Conservation (phyloP, 2,888 invertebrate genomes). For the Perithous albicinctus region DNA sequence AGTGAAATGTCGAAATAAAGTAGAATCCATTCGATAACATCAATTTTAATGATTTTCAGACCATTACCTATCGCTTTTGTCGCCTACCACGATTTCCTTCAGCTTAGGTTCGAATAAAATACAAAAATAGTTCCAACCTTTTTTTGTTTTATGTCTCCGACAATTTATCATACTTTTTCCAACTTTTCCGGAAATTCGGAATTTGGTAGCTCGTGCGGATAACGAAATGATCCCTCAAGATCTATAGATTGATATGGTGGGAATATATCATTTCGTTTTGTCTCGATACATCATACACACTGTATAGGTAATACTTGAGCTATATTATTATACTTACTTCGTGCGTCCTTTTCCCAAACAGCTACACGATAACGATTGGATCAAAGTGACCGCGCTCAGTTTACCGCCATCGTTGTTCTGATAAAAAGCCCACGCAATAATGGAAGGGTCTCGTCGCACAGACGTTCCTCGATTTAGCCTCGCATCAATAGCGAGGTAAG, state of each 20-base stretch:
- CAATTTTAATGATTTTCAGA: no score
- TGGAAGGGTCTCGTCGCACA: slow-evolving; percentile 37
- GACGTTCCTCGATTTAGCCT: slow-evolving; percentile 8
- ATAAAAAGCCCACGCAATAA: slow-evolving; percentile 53
- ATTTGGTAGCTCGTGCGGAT: slow-evolving; percentile 4
- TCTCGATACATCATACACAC: slow-evolving; percentile 11
- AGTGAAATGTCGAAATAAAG: not conserved
- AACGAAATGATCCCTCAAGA: slow-evolving; percentile 24
- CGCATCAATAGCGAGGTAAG: slow-evolving; percentile 18
- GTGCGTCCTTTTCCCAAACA: slow-evolving; percentile 33
- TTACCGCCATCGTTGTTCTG: slow-evolving; percentile 30
- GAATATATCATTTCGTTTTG: not conserved
- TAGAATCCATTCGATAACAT: not conserved
- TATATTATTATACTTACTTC: slow-evolving; percentile 10
- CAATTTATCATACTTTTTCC: not conserved
- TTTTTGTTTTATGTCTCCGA: not conserved
- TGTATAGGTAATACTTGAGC: slow-evolving; percentile 17
- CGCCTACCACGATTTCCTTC: no score
- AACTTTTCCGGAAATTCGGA: not conserved
- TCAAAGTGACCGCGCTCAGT: slow-evolving; percentile 57
- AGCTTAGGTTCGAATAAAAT: not conserved
- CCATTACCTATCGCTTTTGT: no score
- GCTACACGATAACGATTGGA: slow-evolving; percentile 59
- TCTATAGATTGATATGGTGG: not conserved
- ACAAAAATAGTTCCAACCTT: not conserved